Evolutionary conservation across 37 sponge, comb jelly and placozoan species (phyloP).

Genomic region (Ephydatia muelleri): DNA sequence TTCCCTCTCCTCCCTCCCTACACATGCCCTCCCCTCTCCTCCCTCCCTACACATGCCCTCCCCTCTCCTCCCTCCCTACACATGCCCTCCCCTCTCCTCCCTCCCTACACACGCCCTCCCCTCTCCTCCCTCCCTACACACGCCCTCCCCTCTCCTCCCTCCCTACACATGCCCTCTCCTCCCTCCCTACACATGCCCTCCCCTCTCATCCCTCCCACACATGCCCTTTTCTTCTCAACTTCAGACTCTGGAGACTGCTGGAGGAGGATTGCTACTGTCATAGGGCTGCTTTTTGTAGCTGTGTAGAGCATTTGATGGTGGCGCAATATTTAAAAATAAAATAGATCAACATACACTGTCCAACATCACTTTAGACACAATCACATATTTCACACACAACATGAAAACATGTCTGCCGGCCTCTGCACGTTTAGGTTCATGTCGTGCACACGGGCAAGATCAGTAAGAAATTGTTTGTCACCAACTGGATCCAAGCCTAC

Average conservation of each 20-base stretch:
- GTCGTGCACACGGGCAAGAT: conserved; percentile 51
- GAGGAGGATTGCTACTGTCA: conserved; percentile 10
- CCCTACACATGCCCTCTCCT: too few relatives aligned
- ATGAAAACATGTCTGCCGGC: conserved; percentile 30
- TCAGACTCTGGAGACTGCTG: conserved; percentile 11
- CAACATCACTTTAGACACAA: not conserved
- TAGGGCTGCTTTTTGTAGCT: not conserved
- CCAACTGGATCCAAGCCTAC: conserved; percentile 73
- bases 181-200: too few relatives aligned
- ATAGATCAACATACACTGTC: not conserved
- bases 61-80: too few relatives aligned
- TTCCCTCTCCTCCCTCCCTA: too few relatives aligned
- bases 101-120: too few relatives aligned
- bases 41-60: too few relatives aligned
- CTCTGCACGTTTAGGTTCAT: conserved; percentile 74
- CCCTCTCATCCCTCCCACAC: too few relatives aligned
- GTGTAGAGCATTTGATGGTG: not conserved
- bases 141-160: too few relatives aligned
- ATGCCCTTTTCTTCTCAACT: not conserved
- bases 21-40: too few relatives aligned
- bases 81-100: too few relatives aligned
- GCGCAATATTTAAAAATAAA: too few relatives aligned
- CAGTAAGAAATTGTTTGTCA: conserved; percentile 70
- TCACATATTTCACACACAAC: conserved; percentile 19
- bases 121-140: too few relatives aligned